Evolutionary conservation across 2,113 vertebrate genomes (phyloP), one percentile per base, ranked within the genome.

Genomic region (Suncus etruscus): DNA sequence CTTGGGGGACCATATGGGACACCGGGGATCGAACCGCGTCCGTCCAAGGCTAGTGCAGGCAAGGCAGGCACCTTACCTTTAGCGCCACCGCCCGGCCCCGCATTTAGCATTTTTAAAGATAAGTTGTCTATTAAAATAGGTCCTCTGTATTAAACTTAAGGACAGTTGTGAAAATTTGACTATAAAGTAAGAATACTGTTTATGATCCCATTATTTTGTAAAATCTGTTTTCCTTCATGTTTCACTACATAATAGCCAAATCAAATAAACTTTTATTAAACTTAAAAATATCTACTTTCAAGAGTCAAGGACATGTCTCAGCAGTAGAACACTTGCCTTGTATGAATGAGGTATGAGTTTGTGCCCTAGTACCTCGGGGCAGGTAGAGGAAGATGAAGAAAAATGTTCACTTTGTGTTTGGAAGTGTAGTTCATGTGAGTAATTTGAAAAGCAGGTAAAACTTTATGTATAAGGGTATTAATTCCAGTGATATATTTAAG

Each of bases 181-280:
- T 83, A 77, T 48, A 78, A n/a, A 78, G 50, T 92, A 61, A 29
- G 66, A 27, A 18, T 77, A 11, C 63, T 87, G 8, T 65, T 79
- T 89, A 51, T 83, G 58, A 72, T 27, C 76, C 47, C 11, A 79
- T 63, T 80, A 39, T 65, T 90, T 86, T 68, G 11, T 45, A 85
- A 20, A 61, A 12, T 31, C 20, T 10, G 72, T 25, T 90, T 85
- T 80, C 11, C 18, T 66, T 94, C 39, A 50, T 74, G 29, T 61
- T 87, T 90, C 87, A 50, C 63, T 88, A 58, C 47, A 84, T 27
- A 65, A 29, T 81, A 72, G 89, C 15, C 15, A 80, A 76, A 89
- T 24, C 11, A 81, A 72, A 79, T 54, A 66, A 25, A 58, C 11
- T 51, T 69, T 78, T 50, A 45, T 72, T 58, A 83, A 54, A 22